A percentile compares a stretch with the other conserved stretches of the same genome.
These are phyloP conservation scores for Andrena flavipes DNA, from an alignment of 2,888 invertebrate genomes.

Conservation along the genomic window DNA sequence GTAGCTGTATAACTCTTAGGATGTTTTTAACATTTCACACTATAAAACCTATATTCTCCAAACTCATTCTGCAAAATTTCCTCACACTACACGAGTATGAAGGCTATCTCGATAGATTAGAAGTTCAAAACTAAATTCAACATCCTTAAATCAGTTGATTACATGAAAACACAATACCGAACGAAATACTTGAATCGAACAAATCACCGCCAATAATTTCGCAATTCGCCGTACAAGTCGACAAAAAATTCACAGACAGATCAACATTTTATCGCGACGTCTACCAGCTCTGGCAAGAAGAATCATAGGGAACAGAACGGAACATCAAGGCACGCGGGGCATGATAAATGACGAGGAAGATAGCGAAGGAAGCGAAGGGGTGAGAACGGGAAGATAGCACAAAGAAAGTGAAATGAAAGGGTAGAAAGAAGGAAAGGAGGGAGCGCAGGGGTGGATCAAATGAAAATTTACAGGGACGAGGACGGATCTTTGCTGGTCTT, in stretches of 20 bases:
- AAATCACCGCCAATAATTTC: neutral
- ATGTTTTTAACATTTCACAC: neutral
- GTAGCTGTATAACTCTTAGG: too few relatives aligned
- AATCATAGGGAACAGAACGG: neutral
- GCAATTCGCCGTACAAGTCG: neutral
- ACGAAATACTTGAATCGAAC: neutral
- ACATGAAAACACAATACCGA: too few relatives aligned
- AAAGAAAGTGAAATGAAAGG: constrained; percentile 33
- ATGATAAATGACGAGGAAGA: constrained; percentile 23
- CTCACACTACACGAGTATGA: too few relatives aligned
- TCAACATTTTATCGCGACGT: constrained; percentile 12
- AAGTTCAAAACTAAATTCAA: too few relatives aligned
- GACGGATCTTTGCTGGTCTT: constrained; percentile 21
- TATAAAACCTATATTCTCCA: neutral
- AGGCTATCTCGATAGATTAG: too few relatives aligned
- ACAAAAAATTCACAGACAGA: neutral
- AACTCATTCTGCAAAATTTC: neutral
- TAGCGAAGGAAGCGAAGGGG: constrained; percentile 1
- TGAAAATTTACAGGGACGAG: constrained; percentile 31
- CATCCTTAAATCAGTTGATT: too few relatives aligned
- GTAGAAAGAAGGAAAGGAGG: constrained; percentile 3
- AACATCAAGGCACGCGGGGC: constrained; percentile 1
- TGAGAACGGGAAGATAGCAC: constrained; percentile 20
- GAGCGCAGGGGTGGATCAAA: constrained; percentile 18
- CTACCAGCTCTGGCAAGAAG: neutral